These are phyloP conservation scores for Microvelia longipes DNA, from an alignment of 1,140 invertebrate species.

Conservation along the genomic window DNA sequence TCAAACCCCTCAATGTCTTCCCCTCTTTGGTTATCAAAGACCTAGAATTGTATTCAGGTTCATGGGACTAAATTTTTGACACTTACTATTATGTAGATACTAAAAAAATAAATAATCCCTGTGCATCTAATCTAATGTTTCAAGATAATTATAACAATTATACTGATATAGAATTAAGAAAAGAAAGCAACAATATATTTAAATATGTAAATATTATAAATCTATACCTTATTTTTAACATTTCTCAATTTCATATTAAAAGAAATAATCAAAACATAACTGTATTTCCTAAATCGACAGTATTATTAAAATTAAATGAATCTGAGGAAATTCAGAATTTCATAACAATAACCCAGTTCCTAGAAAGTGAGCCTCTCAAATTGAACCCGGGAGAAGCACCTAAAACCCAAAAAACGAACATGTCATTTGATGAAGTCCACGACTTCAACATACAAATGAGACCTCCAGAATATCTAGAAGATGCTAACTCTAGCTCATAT, in stretches of 20 bases:
- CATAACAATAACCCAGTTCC: not conserved
- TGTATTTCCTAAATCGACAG: not conserved
- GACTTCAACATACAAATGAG: no score
- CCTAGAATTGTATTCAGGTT: not conserved
- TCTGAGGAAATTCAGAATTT: not conserved
- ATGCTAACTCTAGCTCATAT: no score
- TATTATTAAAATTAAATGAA: not conserved
- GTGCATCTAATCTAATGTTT: not conserved
- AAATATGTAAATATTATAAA: conserved; percentile 2
- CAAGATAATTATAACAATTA: not conserved
- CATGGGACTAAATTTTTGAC: not conserved
- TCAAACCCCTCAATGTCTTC: not conserved
- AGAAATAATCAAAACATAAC: not conserved
- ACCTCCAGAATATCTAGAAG: no score
- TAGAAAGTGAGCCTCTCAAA: not conserved
- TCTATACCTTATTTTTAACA: not conserved
- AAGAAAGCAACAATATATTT: not conserved
- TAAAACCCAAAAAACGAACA: no score
- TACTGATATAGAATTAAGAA: not conserved
- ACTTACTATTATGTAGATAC: conserved; percentile 4
- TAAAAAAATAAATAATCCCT: not conserved
- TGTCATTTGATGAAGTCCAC: no score
- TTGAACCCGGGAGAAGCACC: not conserved
- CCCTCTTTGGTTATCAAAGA: not conserved
- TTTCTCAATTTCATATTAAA: not conserved